A percentile compares a stretch with the other conserved stretches of the same genome.
Evolutionary conservation across 2,888 invertebrate genomes (phyloP).

Genomic region (Chloroclysta siterata): DNA sequence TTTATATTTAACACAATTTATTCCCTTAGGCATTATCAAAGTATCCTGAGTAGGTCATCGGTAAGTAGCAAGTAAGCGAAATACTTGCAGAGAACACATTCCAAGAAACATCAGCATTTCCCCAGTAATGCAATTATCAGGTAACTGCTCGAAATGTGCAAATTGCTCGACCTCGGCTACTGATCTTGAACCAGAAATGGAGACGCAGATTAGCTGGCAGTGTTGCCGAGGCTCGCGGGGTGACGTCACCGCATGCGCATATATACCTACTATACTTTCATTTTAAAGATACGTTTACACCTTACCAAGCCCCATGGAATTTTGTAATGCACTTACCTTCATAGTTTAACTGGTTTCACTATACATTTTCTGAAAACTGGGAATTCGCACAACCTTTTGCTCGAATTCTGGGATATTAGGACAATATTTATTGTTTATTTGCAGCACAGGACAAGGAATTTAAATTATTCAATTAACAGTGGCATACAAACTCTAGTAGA

Average conservation of each 20-base stretch:
- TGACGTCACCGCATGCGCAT: constrained; percentile 59
- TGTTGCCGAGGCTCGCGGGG: constrained; percentile 43
- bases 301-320: background rate
- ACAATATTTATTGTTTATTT: too few species aligned
- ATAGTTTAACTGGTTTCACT: too few species aligned
- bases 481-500: too few species aligned
- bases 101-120: constrained; percentile 2
- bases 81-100: too few species aligned
- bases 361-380: too few species aligned
- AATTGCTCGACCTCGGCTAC: constrained; percentile 53
- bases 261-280: constrained; percentile 23
- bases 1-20: too few species aligned
- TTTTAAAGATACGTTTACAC: constrained; percentile 7
- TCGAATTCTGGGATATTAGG: too few species aligned
- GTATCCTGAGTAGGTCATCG: too few species aligned
- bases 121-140: constrained; percentile 9
- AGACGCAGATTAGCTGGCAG: constrained; percentile 43
- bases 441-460: too few species aligned
- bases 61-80: background rate
- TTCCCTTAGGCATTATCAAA: too few species aligned
- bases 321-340: background rate
- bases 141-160: constrained; percentile 25
- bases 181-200: constrained; percentile 78
- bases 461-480: too few species aligned
- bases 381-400: too few species aligned